phyloP scores from a whole-genome alignment of 2,113 vertebrate species.

The Plestiodon gilberti region DNA sequence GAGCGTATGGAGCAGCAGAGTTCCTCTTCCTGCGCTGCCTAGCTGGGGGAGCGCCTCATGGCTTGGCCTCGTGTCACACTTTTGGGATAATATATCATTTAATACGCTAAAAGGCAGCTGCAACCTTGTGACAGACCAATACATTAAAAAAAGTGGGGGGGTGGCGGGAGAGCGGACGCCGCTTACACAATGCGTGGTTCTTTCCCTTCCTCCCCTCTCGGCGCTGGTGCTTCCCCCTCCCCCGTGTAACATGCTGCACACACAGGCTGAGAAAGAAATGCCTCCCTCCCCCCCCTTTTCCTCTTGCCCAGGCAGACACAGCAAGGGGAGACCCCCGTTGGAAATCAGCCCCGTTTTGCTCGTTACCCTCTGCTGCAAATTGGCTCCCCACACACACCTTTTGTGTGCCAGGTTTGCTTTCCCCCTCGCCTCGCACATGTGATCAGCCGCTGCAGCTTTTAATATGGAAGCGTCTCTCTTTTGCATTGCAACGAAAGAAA shows the following conservation, averaged over 20 bases:
- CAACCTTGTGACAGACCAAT: neutral
- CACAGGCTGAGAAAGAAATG: neutral
- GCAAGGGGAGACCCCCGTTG: neutral
- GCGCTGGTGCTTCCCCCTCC: neutral
- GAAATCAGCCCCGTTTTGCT: neutral
- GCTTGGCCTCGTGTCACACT: neutral
- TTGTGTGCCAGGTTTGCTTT: neutral
- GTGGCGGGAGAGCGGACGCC: neutral
- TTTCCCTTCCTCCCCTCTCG: neutral
- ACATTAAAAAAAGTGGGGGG: too few species aligned
- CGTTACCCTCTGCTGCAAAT: neutral
- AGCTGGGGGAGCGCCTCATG: neutral
- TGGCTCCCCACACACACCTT: neutral
- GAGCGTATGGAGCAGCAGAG: neutral
- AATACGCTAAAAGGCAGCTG: neutral
- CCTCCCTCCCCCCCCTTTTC: neutral
- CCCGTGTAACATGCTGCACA: neutral
- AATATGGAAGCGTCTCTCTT: neutral
- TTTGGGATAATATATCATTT: too few species aligned
- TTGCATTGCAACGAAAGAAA: neutral
- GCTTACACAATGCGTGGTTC: neutral
- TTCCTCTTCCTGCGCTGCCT: constrained; percentile 32
- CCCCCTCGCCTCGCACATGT: neutral
- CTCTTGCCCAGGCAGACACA: neutral
- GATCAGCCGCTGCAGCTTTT: neutral